phyloP scores from a whole-genome alignment of 2,888 invertebrate genomes.

The Tethea ocularis region DNA sequence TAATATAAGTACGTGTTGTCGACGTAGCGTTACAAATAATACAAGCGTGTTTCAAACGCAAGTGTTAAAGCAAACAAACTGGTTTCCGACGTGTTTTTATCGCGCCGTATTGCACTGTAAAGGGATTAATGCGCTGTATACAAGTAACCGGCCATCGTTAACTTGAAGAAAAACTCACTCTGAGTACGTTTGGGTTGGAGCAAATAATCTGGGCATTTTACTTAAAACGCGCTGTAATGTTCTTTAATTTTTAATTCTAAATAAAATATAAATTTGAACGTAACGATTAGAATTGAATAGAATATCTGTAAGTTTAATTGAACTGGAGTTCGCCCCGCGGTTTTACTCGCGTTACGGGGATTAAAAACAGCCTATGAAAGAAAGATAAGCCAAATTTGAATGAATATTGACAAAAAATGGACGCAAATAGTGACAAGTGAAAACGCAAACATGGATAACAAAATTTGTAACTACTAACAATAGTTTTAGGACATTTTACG shows the following conservation, averaged over 20 bases:
- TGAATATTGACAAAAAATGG: too few relatives aligned
- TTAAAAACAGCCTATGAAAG: too few relatives aligned
- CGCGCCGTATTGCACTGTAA: slow-evolving; percentile 24
- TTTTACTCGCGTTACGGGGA: too few relatives aligned
- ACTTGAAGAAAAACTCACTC: slow-evolving; percentile 8
- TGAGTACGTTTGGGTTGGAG: background rate
- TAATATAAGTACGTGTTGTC: background rate
- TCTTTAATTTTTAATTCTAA: background rate
- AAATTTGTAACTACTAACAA: too few relatives aligned
- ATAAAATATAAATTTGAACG: too few relatives aligned
- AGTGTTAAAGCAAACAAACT: slow-evolving; percentile 15
- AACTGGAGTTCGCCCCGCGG: too few relatives aligned
- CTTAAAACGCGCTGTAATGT: background rate
- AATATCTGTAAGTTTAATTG: too few relatives aligned
- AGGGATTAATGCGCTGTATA: slow-evolving; percentile 23
- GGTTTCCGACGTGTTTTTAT: slow-evolving; percentile 19
- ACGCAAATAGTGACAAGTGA: too few relatives aligned
- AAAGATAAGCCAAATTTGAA: too few relatives aligned
- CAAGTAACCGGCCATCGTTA: slow-evolving; percentile 13
- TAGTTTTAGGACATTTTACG: too few relatives aligned
- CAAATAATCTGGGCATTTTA: background rate
- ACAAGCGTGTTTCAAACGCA: slow-evolving; percentile 9
- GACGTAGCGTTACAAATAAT: background rate
- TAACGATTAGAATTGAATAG: too few relatives aligned
- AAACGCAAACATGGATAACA: too few relatives aligned